These are phyloP conservation scores for Calephelis virginiensis DNA, from an alignment of 1,140 invertebrate species.

Conservation along the genomic window DNA sequence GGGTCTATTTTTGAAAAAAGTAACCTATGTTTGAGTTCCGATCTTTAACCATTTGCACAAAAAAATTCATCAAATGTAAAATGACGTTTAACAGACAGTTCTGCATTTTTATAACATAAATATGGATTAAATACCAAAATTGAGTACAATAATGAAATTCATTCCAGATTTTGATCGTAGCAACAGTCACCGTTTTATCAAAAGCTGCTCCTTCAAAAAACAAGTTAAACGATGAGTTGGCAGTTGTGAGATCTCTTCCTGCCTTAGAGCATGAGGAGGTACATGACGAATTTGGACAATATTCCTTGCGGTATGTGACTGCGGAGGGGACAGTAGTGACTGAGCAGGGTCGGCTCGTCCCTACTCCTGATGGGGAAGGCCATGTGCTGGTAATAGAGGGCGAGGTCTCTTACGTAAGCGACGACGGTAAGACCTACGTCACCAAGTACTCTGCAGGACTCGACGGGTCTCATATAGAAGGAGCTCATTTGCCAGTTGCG, in stretches of 20 bases:
- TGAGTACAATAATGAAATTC: background rate
- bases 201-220: background rate
- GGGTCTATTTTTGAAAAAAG: no score
- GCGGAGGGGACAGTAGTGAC: constrained; percentile 60
- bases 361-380: constrained; percentile 46
- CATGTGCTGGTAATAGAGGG: constrained; percentile 57
- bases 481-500: constrained; percentile 32
- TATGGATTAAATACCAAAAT: no score
- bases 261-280: constrained; percentile 51
- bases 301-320: constrained; percentile 60
- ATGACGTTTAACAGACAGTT: no score
- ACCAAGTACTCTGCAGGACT: constrained; percentile 61
- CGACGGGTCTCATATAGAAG: constrained; percentile 51
- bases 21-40: no score
- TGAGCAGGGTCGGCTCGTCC: constrained; percentile 58
- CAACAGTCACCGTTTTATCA: background rate
- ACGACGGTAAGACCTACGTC: constrained; percentile 54
- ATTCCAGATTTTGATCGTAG: background rate
- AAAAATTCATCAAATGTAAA: no score
- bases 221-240: constrained; percentile 8
- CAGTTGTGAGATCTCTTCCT: constrained; percentile 32
- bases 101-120: no score
- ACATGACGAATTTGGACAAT: constrained; percentile 63
- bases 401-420: constrained; percentile 52
- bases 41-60: no score